Evolutionary conservation across 2,888 invertebrate genomes (phyloP), one percentile per base, ranked within the genome.

Genomic region (Eristalis intricaria): DNA sequence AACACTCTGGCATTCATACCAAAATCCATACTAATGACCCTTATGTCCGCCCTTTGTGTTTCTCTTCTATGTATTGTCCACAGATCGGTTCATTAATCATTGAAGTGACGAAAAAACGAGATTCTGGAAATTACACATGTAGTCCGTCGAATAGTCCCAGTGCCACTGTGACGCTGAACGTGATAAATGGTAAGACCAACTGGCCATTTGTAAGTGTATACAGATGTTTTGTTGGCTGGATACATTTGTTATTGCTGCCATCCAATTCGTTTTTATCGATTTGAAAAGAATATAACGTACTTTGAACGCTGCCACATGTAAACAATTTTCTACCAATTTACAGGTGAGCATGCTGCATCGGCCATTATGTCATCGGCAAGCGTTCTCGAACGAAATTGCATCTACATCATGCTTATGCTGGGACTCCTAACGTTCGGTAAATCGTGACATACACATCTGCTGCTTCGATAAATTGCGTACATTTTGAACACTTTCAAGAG

Each of bases 91-190:
- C 93, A 91, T 92, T 93, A 91, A 92, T 93, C 91, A 93, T 93
- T 90, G 93, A 93, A 90, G 92, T 92, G 89, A 92, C 92, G 90
- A 93, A 92, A 91, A 93, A 93, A 90, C 92, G 91, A 89, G 93
- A 93, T 91, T 92, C 92, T 90, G 93, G 97, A 91, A 97, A 97
- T 94, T 99, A 99, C 94, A 98, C 98, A 89, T 98, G 99, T 94
- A 96, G 97, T 92, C 98, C 99, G 90, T 97, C 97, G 91, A 99
- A 98, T 94, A 95, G 97, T 90, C 96, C 97, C 94, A 96, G 97
- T 90, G 97, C 97, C 90, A 97, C 97, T 93, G 97, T 98, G 89
- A 95, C 97, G 92, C 95, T 98, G 91, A 98, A 98, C 94, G 97
- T 98, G 90, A 95, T 98, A 91, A 98, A 97, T 94, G 98, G 98